phyloP scores from a whole-genome alignment of 2,797 vertebrate species.

The Sphaeramia orbicularis region DNA sequence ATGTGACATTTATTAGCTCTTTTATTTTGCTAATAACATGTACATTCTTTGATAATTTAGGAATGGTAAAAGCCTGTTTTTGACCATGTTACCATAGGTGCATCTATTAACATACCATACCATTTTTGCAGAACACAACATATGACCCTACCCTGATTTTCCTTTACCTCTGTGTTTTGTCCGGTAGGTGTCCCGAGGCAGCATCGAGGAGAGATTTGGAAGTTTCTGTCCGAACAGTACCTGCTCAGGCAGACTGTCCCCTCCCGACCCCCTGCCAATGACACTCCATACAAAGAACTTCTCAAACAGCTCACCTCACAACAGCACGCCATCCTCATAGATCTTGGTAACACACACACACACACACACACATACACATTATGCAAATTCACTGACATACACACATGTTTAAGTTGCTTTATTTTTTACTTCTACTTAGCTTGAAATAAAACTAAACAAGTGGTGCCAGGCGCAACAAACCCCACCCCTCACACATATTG shows the following conservation, averaged over 20 bases:
- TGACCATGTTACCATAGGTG: background rate
- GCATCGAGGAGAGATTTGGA: slow-evolving; percentile 97
- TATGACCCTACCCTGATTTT: background rate
- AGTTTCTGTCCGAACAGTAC: slow-evolving; percentile 94
- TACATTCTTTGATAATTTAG: background rate
- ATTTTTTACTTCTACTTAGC: background rate
- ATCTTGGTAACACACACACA: slow-evolving; percentile 88
- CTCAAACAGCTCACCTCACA: slow-evolving; percentile 96
- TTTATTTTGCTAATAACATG: slow-evolving; percentile 9
- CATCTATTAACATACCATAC: background rate
- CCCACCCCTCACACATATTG: too few species aligned
- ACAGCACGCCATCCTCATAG: slow-evolving; percentile 97
- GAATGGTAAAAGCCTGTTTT: background rate
- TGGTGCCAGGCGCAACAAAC: too few species aligned
- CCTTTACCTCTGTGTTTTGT: slow-evolving; percentile 1
- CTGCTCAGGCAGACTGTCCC: slow-evolving; percentile 89
- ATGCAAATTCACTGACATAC: background rate
- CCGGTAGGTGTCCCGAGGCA: slow-evolving; percentile 92
- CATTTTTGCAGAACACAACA: background rate
- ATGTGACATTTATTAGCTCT: background rate
- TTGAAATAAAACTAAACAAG: too few species aligned
- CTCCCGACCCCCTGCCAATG: slow-evolving; percentile 86
- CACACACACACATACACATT: slow-evolving; percentile 17
- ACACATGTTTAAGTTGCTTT: background rate
- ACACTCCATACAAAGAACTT: slow-evolving; percentile 94